Percentiles rank a stretch among this genome's conserved stretches.
Conservation (phyloP, 2,113 vertebrate species). For the Apteryx owenii region DNA sequence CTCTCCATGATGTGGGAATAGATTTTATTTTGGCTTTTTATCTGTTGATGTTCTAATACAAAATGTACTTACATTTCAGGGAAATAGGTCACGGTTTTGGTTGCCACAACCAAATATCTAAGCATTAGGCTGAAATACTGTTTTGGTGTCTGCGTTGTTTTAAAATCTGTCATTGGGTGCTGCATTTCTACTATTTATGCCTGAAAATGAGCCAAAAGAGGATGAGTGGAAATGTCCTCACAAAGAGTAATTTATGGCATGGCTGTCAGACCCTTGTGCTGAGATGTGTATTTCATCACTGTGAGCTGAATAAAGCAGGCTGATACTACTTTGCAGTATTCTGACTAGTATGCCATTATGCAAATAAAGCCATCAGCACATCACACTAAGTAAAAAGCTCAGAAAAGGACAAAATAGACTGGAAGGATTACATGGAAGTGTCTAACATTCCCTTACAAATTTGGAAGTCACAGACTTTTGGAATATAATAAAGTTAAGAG, state of each 20-base stretch:
- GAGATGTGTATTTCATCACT: neutral
- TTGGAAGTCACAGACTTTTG: neutral
- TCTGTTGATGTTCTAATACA: neutral
- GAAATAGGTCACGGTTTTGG: neutral
- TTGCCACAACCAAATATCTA: neutral
- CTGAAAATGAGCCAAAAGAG: neutral
- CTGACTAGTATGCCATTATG: neutral
- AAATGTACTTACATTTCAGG: neutral
- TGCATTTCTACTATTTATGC: neutral
- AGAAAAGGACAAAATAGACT: neutral
- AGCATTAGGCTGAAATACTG: neutral
- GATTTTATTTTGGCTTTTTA: neutral
- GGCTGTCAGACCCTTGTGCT: neutral
- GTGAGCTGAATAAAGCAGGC: neutral
- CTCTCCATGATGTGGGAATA: neutral
- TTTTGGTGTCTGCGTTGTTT: neutral
- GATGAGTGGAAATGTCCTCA: neutral
- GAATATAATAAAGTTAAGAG: neutral
- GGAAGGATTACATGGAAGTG: neutral
- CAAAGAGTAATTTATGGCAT: neutral
- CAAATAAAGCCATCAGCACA: neutral
- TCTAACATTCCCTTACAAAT: neutral
- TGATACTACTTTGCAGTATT: neutral
- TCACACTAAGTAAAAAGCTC: neutral
- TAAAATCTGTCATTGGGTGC: neutral